These are phyloP conservation scores for Mus spicilegus DNA, from an alignment of 2,113 vertebrate genomes.

Conservation along the genomic window DNA sequence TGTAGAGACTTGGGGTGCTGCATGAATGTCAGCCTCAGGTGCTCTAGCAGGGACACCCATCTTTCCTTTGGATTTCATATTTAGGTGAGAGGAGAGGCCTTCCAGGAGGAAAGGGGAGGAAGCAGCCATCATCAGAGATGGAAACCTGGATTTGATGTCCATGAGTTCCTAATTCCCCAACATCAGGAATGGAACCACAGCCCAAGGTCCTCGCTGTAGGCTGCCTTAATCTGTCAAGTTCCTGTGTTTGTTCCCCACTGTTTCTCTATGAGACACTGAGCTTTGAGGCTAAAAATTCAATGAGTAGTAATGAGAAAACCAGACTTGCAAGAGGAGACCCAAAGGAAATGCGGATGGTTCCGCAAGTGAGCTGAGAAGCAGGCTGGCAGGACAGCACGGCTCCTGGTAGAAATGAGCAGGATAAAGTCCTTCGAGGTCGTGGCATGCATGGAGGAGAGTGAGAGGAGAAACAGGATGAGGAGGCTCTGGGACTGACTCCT, in stretches of 20 bases:
- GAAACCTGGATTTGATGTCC: not conserved
- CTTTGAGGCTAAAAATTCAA: not conserved
- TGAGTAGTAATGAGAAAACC: not conserved
- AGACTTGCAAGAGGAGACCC: not conserved
- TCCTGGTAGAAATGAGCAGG: not conserved
- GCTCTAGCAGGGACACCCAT: not conserved
- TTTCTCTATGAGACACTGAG: not conserved
- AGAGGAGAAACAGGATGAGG: not conserved
- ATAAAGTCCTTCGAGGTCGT: not conserved
- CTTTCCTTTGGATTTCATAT: not conserved
- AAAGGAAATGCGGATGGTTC: too few relatives aligned
- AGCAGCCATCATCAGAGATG: not conserved
- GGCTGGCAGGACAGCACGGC: accelerated
- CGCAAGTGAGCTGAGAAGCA: not conserved
- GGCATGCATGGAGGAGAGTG: not conserved
- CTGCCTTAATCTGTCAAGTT: not conserved
- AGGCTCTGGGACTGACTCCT: not conserved
- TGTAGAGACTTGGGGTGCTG: not conserved
- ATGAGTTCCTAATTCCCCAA: not conserved
- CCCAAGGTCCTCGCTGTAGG: accelerated
- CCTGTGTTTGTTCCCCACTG: not conserved
- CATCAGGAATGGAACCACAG: not conserved
- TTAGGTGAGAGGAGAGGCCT: not conserved
- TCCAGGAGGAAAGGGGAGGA: not conserved
- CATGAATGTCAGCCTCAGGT: not conserved